Conservation (phyloP, 92 coral and sea anemone species). For the Isaurus tuberculatus region DNA sequence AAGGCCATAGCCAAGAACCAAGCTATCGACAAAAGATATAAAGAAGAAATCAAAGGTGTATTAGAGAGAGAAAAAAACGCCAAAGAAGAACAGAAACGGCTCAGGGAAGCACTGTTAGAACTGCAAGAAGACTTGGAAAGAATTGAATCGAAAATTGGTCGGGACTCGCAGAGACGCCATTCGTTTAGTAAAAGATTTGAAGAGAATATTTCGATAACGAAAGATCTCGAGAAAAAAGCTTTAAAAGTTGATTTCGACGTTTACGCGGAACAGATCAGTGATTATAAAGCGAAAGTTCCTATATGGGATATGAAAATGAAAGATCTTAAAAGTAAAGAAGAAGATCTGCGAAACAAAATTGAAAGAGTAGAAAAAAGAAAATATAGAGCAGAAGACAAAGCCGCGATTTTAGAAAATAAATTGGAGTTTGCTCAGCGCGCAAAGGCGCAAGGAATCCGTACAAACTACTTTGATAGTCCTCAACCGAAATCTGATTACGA, state of each 20-base stretch:
- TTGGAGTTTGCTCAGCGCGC: slow-evolving; percentile 41
- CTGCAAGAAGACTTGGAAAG: slow-evolving; percentile 26
- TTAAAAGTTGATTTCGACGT: neutral
- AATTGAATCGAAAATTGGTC: slow-evolving; percentile 28
- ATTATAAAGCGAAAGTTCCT: slow-evolving; percentile 10
- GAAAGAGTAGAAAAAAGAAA: slow-evolving; percentile 29
- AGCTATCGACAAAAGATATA: slow-evolving; percentile 21
- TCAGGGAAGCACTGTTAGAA: slow-evolving; percentile 20
- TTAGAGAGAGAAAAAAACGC: slow-evolving; percentile 21
- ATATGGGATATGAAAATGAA: slow-evolving; percentile 13
- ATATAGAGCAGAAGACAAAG: slow-evolving; percentile 42
- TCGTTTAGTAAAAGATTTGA: slow-evolving; percentile 41
- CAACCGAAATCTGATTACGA: slow-evolving; percentile 25
- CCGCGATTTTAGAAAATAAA: slow-evolving; percentile 40
- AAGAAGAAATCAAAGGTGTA: slow-evolving; percentile 27
- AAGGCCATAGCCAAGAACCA: slow-evolving; percentile 2
- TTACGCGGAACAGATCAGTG: neutral
- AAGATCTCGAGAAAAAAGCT: slow-evolving; percentile 22
- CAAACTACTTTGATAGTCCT: slow-evolving; percentile 38
- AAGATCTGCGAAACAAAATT: slow-evolving; percentile 3
- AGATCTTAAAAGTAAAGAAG: slow-evolving; percentile 24
- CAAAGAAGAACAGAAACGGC: slow-evolving; percentile 18
- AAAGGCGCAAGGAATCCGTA: slow-evolving; percentile 17
- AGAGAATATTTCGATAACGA: slow-evolving; percentile 28
- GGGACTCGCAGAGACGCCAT: slow-evolving; percentile 29